These are phyloP conservation scores for Sweltsa coloradensis DNA, from an alignment of 1,140 invertebrate species.

Conservation along the genomic window DNA sequence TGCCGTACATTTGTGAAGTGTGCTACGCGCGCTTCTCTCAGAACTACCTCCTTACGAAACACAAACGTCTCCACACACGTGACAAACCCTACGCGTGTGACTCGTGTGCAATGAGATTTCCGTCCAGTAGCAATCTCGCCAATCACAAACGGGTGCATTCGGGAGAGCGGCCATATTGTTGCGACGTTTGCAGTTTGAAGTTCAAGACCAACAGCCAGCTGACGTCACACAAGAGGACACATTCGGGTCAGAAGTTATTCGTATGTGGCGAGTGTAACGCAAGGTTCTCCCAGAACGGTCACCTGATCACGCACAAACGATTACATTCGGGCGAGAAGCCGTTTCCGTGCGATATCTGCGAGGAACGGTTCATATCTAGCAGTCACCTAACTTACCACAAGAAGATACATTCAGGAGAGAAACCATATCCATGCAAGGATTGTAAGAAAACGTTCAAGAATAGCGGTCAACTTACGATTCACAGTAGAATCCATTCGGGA, in stretches of 20 bases:
- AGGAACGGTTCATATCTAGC: conserved; percentile 31
- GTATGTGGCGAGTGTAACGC: conserved; percentile 35
- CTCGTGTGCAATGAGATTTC: conserved; percentile 44
- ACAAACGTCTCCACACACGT: not conserved
- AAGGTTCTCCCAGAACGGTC: conserved; percentile 26
- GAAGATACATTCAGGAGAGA: conserved; percentile 30
- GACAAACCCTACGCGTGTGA: conserved; percentile 40
- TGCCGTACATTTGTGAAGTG: conserved; percentile 28
- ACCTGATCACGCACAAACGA: conserved; percentile 30
- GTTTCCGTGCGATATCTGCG: conserved; percentile 34
- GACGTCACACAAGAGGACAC: conserved; percentile 32
- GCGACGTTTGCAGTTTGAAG: not conserved
- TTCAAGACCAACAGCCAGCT: conserved; percentile 25
- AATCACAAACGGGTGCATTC: not conserved
- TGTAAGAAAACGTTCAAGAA: conserved; percentile 47
- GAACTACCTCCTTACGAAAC: not conserved
- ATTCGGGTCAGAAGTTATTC: conserved; percentile 25
- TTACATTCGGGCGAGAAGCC: conserved; percentile 35
- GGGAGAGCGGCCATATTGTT: not conserved
- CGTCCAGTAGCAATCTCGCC: conserved; percentile 20
- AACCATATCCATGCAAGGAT: conserved; percentile 31
- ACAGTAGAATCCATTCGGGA: not conserved
- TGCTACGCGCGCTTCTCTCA: conserved; percentile 18
- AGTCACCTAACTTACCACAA: conserved; percentile 47
- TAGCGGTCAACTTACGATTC: not conserved